Conservation (phyloP, 2,888 invertebrate species). For the Celastrina argiolus region DNA sequence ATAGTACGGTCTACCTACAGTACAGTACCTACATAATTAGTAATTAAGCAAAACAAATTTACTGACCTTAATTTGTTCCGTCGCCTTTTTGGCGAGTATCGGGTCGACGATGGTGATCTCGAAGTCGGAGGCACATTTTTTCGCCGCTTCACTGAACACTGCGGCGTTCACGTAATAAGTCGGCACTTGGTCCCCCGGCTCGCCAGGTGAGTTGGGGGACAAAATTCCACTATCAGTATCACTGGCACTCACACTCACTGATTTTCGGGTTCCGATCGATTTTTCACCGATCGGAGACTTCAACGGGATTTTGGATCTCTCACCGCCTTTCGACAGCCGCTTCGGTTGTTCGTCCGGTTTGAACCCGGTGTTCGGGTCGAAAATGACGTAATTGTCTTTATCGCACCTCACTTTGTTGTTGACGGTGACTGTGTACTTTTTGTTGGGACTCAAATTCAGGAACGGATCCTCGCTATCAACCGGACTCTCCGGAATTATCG, state of each 20-base stretch:
- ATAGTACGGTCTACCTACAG: too few relatives aligned
- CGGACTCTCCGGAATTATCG: slow-evolving; percentile 73
- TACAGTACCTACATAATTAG: neutral
- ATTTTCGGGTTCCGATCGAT: slow-evolving; percentile 51
- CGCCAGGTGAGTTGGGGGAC: slow-evolving; percentile 80
- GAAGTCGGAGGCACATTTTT: slow-evolving; percentile 51
- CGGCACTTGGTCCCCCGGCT: slow-evolving; percentile 58
- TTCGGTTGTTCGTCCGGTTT: slow-evolving; percentile 48
- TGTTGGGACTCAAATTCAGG: slow-evolving; percentile 70
- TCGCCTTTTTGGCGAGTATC: slow-evolving; percentile 63
- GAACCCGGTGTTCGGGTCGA: slow-evolving; percentile 71
- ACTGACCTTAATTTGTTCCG: slow-evolving; percentile 71
- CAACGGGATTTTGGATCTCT: slow-evolving; percentile 57
- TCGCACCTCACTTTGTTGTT: slow-evolving; percentile 73
- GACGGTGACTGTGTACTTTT: slow-evolving; percentile 73
- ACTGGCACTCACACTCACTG: slow-evolving; percentile 71
- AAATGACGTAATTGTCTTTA: slow-evolving; percentile 74
- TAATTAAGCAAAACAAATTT: neutral
- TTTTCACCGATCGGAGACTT: slow-evolving; percentile 59
- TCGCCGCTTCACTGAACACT: slow-evolving; percentile 59
- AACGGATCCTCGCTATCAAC: slow-evolving; percentile 71
- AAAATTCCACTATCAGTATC: slow-evolving; percentile 82
- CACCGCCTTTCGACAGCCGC: slow-evolving; percentile 50
- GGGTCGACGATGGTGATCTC: slow-evolving; percentile 68
- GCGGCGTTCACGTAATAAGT: slow-evolving; percentile 64